These are phyloP conservation scores for Bombycilla garrulus DNA, from an alignment of 2,113 vertebrate species.

Conservation along the genomic window DNA sequence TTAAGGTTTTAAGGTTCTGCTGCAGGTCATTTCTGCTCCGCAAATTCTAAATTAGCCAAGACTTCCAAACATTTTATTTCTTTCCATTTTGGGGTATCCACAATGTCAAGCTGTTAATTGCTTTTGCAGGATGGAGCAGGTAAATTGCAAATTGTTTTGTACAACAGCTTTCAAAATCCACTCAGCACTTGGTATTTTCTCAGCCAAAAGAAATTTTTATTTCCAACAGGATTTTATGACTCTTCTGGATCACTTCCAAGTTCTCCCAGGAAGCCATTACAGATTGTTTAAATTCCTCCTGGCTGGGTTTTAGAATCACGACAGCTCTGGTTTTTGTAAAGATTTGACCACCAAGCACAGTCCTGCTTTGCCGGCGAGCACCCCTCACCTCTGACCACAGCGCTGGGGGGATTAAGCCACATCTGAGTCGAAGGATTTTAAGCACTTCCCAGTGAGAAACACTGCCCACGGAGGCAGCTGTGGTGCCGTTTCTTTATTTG, in stretches of 20 bases:
- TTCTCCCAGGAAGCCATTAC: background rate
- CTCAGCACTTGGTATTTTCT: background rate
- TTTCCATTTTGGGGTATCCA: background rate
- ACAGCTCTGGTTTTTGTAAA: background rate
- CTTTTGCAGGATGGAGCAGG: background rate
- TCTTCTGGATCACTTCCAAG: background rate
- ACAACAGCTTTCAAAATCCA: background rate
- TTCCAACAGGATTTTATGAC: background rate
- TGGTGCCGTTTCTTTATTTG: background rate
- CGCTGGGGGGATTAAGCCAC: accelerated
- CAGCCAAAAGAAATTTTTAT: background rate
- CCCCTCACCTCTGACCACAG: background rate
- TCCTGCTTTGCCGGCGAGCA: background rate
- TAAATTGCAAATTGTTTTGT: background rate
- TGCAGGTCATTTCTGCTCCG: background rate
- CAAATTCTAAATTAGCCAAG: background rate
- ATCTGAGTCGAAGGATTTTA: background rate
- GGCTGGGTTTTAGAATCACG: background rate
- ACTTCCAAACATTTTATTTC: background rate
- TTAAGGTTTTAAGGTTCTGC: background rate
- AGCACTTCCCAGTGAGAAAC: background rate
- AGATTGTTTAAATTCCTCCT: background rate
- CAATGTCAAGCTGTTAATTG: background rate
- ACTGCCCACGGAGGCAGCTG: background rate
- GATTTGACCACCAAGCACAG: background rate